Evolutionary conservation across 2,888 invertebrate genomes (phyloP), one percentile per base, ranked within the genome.

Genomic region (Erebia palarica): DNA sequence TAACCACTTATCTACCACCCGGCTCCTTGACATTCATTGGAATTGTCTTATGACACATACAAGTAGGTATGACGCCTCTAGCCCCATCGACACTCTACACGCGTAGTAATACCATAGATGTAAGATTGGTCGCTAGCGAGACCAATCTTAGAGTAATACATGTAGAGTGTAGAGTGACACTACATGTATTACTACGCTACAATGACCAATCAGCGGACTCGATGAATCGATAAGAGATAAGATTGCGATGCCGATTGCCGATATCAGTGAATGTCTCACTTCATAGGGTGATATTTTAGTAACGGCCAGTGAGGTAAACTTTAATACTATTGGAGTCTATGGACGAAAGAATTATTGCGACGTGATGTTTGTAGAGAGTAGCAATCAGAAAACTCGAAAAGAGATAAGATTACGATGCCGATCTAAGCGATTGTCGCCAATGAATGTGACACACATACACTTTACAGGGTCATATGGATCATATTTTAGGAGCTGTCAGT

Each of bases 221-320:
- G 13, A 59, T 1, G n/a, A 59, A 42, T 42, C 47, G 61, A 61
- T 61, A 47, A 61, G 18, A 61, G 63, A 63, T 63, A 63, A 63
- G 49, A 63, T 21, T 49, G 21, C 63, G 21, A 49, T 47, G 5
- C 11, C 44, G 16, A 44, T 61, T 47, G 5, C 5, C 44, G 16
- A 42, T 61, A 61, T 7, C 16, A 11, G 7, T 11, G 60, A 61
- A 10, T 61, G 44, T 36, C 14, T 11, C 13, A 61, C 44, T 44
- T 11, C 18, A 47, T 1, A 10, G 18, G 61, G 61, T 61, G 3
- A 44, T 16, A 42, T 60, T 44, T 60, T 8, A 7, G 10, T 1
- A 60, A 16, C n/a, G 60, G 10, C 16, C 42, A 36, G n/a, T 27
- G 11, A 21, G 44, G 18, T 18, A 3, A 18, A 55, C 11, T 14